Conservation (phyloP, 2,113 vertebrate genomes). For the Mirza zaza region DNA sequence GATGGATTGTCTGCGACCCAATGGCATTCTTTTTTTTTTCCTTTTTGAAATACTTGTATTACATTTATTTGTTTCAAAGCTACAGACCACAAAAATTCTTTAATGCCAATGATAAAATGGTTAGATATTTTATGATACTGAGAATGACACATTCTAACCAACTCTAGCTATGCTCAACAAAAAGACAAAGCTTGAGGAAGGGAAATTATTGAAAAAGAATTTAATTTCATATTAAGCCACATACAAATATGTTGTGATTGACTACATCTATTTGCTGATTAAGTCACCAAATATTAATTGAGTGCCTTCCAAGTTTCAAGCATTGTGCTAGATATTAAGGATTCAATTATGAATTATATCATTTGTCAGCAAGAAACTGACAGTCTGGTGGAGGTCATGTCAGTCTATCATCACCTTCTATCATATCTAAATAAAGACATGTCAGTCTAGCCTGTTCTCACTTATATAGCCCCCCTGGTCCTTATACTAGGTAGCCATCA, state of each 20-base stretch:
- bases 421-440: background rate
- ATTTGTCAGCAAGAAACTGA: background rate
- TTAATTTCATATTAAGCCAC: background rate
- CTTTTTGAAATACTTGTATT: background rate
- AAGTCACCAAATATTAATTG: constrained; percentile 25
- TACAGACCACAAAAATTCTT: background rate
- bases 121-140: background rate
- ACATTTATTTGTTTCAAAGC: background rate
- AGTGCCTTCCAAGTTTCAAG: constrained; percentile 16
- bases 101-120: background rate
- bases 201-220: constrained; percentile 3
- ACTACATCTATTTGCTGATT: background rate
- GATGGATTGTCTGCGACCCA: background rate
- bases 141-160: background rate
- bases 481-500: background rate
- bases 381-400: background rate
- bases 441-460: background rate
- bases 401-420: background rate
- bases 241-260: background rate
- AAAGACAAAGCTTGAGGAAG: background rate
- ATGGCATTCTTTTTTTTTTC: background rate
- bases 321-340: background rate
- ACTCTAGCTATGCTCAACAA: background rate
- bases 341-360: background rate
- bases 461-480: background rate